A percentile compares a stretch with the other conserved stretches of the same genome.
These are phyloP conservation scores for Saccopteryx leptura DNA, from an alignment of 2,113 vertebrate genomes.

Conservation along the genomic window DNA sequence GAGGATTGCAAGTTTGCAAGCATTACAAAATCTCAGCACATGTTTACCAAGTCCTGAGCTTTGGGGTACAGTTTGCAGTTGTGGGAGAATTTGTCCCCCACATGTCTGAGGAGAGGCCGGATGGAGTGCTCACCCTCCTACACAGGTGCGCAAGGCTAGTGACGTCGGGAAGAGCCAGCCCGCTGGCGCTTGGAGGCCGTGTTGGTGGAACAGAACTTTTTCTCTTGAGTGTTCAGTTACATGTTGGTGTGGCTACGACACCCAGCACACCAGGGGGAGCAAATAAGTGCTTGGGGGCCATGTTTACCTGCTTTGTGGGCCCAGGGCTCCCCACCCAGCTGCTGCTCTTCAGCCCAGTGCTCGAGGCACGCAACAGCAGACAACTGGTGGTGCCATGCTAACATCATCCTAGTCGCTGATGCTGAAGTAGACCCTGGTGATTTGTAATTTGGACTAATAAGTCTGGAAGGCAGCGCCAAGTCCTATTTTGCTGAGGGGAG, in stretches of 20 bases:
- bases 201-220: neutral
- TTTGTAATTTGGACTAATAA: neutral
- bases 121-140: neutral
- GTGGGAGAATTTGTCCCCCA: neutral
- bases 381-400: neutral
- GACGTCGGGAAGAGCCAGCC: neutral
- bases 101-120: neutral
- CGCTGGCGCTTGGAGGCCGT: fast-evolving
- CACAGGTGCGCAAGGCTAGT: neutral
- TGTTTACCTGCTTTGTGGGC: neutral
- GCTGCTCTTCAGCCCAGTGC: neutral
- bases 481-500: neutral
- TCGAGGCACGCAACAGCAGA: neutral
- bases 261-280: neutral
- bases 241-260: neutral
- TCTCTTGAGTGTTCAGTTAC: neutral
- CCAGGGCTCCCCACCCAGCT: neutral
- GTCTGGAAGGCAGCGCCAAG: neutral
- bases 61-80: neutral
- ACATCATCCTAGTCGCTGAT: neutral
- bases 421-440: neutral
- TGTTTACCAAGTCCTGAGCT: neutral
- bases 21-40: neutral
- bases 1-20: neutral
- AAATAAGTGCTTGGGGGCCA: neutral